Evolutionary conservation across 2,113 vertebrate species (phyloP).

Genomic region (Lycaon pictus): DNA sequence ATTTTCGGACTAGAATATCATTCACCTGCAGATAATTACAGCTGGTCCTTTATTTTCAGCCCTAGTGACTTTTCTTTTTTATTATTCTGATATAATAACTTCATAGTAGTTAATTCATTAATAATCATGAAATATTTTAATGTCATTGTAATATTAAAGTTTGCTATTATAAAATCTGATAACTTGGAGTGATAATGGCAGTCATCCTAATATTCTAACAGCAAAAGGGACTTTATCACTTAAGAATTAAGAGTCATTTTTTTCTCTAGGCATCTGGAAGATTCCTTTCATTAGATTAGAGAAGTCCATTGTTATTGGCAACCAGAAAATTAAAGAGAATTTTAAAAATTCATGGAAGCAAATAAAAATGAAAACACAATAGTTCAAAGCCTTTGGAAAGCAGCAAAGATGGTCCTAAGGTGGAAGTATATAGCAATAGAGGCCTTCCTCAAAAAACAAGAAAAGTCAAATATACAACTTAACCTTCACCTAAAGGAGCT

Average conservation of each 20-base stretch:
- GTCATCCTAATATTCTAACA: background rate
- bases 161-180: background rate
- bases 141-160: background rate
- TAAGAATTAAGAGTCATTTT: background rate
- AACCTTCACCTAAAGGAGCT: too few species aligned
- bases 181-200: background rate
- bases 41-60: background rate
- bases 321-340: background rate
- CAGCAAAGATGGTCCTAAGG: too few species aligned
- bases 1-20: background rate
- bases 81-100: background rate
- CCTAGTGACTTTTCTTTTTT: background rate
- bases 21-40: constrained; percentile 15
- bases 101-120: background rate
- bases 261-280: background rate
- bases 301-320: background rate
- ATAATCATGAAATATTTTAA: background rate
- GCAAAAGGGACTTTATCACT: background rate
- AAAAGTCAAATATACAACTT: too few species aligned
- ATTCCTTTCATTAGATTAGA: background rate
- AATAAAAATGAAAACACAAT: too few species aligned
- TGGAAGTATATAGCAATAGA: too few species aligned
- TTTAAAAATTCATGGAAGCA: too few species aligned
- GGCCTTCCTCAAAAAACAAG: too few species aligned
- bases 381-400: too few species aligned